A percentile compares a stretch with the other conserved stretches of the same genome.
Conservation (phyloP, 2,797 vertebrate genomes). For the Argentina silus region DNA sequence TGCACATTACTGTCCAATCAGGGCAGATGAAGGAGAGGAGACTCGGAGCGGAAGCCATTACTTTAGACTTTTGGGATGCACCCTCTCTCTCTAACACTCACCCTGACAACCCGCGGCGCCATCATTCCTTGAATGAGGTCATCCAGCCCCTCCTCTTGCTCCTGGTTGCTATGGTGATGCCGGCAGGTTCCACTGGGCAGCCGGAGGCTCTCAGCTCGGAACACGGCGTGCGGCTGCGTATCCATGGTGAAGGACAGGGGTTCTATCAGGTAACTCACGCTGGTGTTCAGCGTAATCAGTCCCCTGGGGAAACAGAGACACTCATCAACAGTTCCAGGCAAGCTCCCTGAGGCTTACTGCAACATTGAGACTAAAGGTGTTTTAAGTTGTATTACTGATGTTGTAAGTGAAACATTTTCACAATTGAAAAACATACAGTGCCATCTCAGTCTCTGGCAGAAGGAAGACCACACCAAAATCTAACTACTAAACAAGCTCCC, state of each 20-base stretch:
- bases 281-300: constrained; percentile 85
- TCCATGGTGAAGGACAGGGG: constrained; percentile 74
- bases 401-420: too few relatives aligned
- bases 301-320: constrained; percentile 81
- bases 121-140: constrained; percentile 72
- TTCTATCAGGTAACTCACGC: constrained; percentile 90
- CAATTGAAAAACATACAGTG: too few relatives aligned
- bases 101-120: constrained; percentile 57
- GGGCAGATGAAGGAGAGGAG: too few relatives aligned
- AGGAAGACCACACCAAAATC: too few relatives aligned
- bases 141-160: constrained; percentile 47
- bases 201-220: constrained; percentile 82
- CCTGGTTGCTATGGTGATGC: constrained; percentile 61
- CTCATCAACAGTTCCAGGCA: constrained; percentile 39
- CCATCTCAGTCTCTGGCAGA: too few relatives aligned
- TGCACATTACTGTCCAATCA: too few relatives aligned
- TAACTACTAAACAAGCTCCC: too few relatives aligned
- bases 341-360: background rate
- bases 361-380: background rate
- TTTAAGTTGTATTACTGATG: too few relatives aligned
- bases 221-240: constrained; percentile 82
- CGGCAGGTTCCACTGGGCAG: constrained; percentile 79
- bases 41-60: too few relatives aligned
- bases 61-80: too few relatives aligned
- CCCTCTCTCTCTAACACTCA: constrained; percentile 42